phyloP scores from a whole-genome alignment of 2,797 vertebrate genomes.

The Megalops cyprinoides region DNA sequence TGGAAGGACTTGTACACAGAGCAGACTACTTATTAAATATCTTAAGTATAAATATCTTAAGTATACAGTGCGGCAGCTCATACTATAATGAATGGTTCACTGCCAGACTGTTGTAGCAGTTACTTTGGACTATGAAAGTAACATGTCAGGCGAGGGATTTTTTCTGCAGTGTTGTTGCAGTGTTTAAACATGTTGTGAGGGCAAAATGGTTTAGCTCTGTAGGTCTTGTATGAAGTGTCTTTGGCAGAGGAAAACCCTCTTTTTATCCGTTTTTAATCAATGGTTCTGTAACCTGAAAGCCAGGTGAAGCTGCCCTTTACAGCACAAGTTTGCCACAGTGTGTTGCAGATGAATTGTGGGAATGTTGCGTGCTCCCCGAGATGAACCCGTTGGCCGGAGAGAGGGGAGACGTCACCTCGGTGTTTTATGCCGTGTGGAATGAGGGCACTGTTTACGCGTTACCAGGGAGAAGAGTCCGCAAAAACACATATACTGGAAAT shows the following conservation, averaged over 20 bases:
- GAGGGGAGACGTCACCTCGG: slow-evolving; percentile 50
- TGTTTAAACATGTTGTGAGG: no score
- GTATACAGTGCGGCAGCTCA: neutral
- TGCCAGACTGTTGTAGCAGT: neutral
- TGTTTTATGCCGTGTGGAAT: slow-evolving; percentile 61
- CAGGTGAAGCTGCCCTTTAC: neutral
- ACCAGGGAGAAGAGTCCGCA: slow-evolving; percentile 62
- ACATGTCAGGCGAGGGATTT: no score
- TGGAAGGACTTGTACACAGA: neutral
- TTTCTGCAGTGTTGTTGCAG: no score
- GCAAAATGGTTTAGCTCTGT: no score
- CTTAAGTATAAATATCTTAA: neutral
- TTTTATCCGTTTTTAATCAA: neutral
- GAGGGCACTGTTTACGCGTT: slow-evolving; percentile 72
- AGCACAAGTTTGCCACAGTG: neutral
- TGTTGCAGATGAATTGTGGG: no score
- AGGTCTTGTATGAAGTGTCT: neutral
- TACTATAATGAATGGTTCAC: neutral
- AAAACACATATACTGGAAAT: slow-evolving; percentile 69
- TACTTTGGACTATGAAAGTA: no score
- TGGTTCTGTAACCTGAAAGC: neutral
- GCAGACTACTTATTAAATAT: no score
- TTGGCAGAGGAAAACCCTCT: neutral
- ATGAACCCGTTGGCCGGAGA: slow-evolving; percentile 47
- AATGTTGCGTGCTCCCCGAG: slow-evolving; percentile 44